These are phyloP conservation scores for Sinohyriopsis cumingii DNA, from an alignment of 2,888 invertebrate species.

Conservation along the genomic window DNA sequence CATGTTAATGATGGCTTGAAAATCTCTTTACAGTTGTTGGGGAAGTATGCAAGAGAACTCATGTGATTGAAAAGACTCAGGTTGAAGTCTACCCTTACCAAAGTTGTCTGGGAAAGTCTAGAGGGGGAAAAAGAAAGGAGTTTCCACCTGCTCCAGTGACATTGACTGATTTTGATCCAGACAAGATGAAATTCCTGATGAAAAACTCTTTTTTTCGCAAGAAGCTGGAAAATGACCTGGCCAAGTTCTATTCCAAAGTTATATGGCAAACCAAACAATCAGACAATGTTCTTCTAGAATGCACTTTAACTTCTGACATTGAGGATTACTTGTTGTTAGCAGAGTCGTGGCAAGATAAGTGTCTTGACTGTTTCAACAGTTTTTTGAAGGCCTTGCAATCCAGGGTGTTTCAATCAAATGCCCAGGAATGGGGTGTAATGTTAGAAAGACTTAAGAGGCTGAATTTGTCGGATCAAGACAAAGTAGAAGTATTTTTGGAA, in stretches of 20 bases:
- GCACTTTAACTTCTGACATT: constrained; percentile 12
- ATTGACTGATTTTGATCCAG: too few relatives aligned
- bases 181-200: too few relatives aligned
- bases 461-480: constrained; percentile 21
- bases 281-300: constrained; percentile 13
- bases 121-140: too few relatives aligned
- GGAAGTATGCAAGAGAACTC: constrained; percentile 1
- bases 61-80: background rate
- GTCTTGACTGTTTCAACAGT: background rate
- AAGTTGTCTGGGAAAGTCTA: too few relatives aligned
- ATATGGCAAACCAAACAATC: too few relatives aligned
- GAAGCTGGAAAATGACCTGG: too few relatives aligned
- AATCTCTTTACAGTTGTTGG: constrained; percentile 9
- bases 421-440: constrained; percentile 15
- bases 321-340: background rate
- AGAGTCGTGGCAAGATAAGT: constrained; percentile 12
- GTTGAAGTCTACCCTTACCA: too few relatives aligned
- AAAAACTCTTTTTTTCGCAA: too few relatives aligned
- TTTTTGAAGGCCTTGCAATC: constrained; percentile 5
- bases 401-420: background rate
- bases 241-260: too few relatives aligned
- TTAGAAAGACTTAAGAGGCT: constrained; percentile 13
- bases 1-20: too few relatives aligned
- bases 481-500: constrained; percentile 25
- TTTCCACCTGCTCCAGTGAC: too few relatives aligned